Evolutionary conservation across 53 echinoderm and acorn worm species (phyloP), one percentile per base, ranked within the genome.

Genomic region (Echinarachnius parma): DNA sequence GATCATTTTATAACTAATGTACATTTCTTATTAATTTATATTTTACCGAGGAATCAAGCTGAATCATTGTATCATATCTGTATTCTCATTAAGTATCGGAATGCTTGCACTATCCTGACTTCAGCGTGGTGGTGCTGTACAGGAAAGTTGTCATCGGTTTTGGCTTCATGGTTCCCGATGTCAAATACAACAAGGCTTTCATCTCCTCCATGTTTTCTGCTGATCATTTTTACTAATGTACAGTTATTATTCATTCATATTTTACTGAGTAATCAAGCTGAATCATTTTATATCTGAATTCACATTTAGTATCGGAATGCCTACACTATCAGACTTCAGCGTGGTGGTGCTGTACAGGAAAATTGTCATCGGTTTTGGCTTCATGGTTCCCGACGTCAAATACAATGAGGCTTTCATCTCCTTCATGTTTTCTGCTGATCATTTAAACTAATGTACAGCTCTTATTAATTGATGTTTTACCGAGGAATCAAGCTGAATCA

Each of bases 141-240:
- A 85, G 91, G 2, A 87, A 88, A 78, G 98, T 96, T 8, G 98
- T 91, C 48, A 91, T 96, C 16, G 98, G 98, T 1, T 96, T 96
- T 66, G 98, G 91, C 0, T 96, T 96, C 86, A 96, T 96, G 98
- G 98, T 96, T 3, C 98, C 98, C 49, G 98, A 96, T 60, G 88
- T 96, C 18, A 96, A 96, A 48, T 92, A 92, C 74, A 96, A 96
- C 57, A 91, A 92, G 74, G 98, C 98, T 2, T 96, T 91, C 53
- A 96, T 96, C 61, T 96, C 98, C 0, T 96, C 91, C 61, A 75
- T 96, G 35, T 95, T 95, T n/a, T n/a, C n/a, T n/a, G n/a, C n/a
- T n/a, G n/a, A n/a, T n/a, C n/a, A n/a, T n/a, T n/a, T n/a, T n/a
- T n/a, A n/a, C n/a, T n/a, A n/a, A n/a, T n/a, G n/a, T n/a, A n/a